Evolutionary conservation across 2,797 vertebrate genomes (phyloP).

Genomic region (Parotocinclus haroldoi): DNA sequence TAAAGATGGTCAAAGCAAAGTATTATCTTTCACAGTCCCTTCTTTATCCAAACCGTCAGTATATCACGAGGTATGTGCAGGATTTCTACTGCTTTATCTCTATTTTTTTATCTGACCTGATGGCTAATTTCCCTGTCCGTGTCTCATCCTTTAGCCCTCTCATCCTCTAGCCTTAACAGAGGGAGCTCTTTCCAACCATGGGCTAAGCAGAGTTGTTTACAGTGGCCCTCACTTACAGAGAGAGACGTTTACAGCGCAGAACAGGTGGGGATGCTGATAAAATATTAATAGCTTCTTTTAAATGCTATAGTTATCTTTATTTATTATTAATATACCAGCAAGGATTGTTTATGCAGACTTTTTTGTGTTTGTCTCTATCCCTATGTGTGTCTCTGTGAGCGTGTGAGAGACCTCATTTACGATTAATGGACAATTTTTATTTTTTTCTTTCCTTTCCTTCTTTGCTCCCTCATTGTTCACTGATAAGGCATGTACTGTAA

Average conservation of each 20-base stretch:
- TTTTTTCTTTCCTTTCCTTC: no score
- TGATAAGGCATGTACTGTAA: no score
- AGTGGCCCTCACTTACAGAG: conserved; percentile 94
- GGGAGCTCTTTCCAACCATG: conserved; percentile 92
- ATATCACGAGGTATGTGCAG: conserved; percentile 89
- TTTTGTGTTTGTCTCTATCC: not conserved
- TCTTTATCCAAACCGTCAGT: conserved; percentile 96
- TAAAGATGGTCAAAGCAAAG: conserved; percentile 92
- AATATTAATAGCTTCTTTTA: conserved; percentile 32
- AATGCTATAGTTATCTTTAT: conserved; percentile 25
- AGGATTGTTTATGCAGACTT: not conserved
- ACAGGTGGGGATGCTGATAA: conserved; percentile 74
- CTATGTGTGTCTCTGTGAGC: conserved; percentile 33
- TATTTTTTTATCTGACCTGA: not conserved
- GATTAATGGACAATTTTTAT: no score
- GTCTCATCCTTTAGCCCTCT: conserved; percentile 76
- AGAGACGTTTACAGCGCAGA: conserved; percentile 94
- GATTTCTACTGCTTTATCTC: not conserved
- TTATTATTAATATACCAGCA: conserved; percentile 40
- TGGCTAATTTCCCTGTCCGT: not conserved
- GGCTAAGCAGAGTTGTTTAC: conserved; percentile 89
- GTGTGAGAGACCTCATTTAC: no score
- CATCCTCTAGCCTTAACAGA: conserved; percentile 95
- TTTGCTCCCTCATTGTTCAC: no score
- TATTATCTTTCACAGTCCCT: conserved; percentile 92